Evolutionary conservation across 2,888 invertebrate genomes (phyloP).

Genomic region (Aphrophora alni): DNA sequence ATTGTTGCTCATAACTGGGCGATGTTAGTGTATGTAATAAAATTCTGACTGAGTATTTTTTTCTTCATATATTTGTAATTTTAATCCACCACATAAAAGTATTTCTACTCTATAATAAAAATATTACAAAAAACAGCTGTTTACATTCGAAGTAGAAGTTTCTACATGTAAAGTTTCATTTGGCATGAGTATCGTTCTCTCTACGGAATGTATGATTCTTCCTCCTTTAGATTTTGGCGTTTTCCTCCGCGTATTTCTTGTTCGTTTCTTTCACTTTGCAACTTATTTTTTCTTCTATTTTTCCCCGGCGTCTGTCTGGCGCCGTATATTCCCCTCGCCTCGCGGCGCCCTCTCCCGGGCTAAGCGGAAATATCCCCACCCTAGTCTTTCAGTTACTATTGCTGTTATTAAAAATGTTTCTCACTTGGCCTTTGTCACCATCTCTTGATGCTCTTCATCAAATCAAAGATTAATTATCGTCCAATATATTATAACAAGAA

Average conservation of each 20-base stretch:
- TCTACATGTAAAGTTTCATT: not conserved
- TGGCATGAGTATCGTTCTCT: not conserved
- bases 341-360: conserved; percentile 22
- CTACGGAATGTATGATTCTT: not conserved
- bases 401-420: conserved; percentile 34
- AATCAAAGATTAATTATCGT: too few relatives aligned
- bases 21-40: too few relatives aligned
- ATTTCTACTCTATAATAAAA: too few relatives aligned
- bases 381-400: conserved; percentile 38
- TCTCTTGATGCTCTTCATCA: not conserved
- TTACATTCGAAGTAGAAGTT: too few relatives aligned
- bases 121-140: not conserved
- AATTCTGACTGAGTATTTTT: too few relatives aligned
- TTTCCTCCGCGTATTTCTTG: conserved; percentile 17
- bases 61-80: too few relatives aligned
- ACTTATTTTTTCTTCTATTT: conserved; percentile 41
- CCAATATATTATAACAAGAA: too few relatives aligned
- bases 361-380: conserved; percentile 36
- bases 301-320: conserved; percentile 38
- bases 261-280: conserved; percentile 30
- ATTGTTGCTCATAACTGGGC: too few relatives aligned
- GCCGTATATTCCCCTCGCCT: conserved; percentile 31
- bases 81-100: too few relatives aligned
- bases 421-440: conserved; percentile 14
- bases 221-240: conserved; percentile 3